Evolutionary conservation across 1,140 invertebrate species (phyloP), one percentile per base, ranked within the genome.

Genomic region (Macrobrachium nipponense): DNA sequence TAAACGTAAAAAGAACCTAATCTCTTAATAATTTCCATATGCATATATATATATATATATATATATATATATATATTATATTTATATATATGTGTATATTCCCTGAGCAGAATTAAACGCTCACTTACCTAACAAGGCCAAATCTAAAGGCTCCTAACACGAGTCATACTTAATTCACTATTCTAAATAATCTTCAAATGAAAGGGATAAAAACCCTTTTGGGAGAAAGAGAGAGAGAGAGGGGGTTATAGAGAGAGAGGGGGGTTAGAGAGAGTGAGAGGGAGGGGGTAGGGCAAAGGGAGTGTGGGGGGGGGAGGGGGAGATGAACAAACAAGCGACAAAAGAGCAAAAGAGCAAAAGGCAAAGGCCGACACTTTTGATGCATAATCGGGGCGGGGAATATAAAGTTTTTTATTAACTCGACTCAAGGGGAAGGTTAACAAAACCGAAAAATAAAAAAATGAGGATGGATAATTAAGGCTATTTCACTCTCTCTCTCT

Each of bases 141-240:
- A n/a, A n/a, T n/a, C n/a, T n/a, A n/a, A n/a, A n/a, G n/a, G n/a
- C n/a, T n/a, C n/a, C n/a, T n/a, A n/a, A n/a, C n/a, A n/a, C n/a
- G n/a, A 51, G 44, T 5, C 5, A 51, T 10, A 51, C n/a, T 51
- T 51, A 51, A 51, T 51, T 51, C 44, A 51, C 44, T 5, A 51
- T 5, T 5, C 44, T 51, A 51, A 51, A 51, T 51, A 51, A 51
- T 51, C 44, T 51, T 10, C 44, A 73, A 14, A 59, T 17, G 36
- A 36, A 62, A 66, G 62, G 6, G 78, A 66, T n/a, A 43, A 62
- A 66, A 23, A 66, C n/a, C n/a, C n/a, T n/a, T n/a, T n/a, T n/a
- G 77, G 17, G 60, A 64, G 78, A 43, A 23, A 14, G 78, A 64
- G 78, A 17, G 43, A 20, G 20, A 36, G 15, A 18, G 18, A n/a